A percentile compares a stretch with the other conserved stretches of the same genome.
These are phyloP conservation scores for Rachycentron canadum DNA, from an alignment of 2,797 vertebrate species.

Conservation along the genomic window DNA sequence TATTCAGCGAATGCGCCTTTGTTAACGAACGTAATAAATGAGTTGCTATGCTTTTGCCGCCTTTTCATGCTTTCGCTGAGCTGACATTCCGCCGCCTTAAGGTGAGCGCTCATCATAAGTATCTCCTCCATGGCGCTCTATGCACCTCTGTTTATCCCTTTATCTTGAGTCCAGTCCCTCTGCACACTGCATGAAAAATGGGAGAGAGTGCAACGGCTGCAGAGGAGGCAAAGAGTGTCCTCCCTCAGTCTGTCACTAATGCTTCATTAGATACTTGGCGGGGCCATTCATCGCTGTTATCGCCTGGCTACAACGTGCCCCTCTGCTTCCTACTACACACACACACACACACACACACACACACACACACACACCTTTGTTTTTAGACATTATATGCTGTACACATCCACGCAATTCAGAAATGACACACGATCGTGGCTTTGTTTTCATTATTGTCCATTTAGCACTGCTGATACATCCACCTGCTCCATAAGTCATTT, in stretches of 20 bases:
- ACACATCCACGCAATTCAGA: slow-evolving; percentile 13
- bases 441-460: slow-evolving; percentile 23
- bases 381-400: slow-evolving; percentile 15
- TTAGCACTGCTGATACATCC: slow-evolving; percentile 47
- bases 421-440: slow-evolving; percentile 23
- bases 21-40: slow-evolving; percentile 73
- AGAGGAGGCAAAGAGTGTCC: slow-evolving; percentile 52
- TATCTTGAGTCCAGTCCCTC: slow-evolving; percentile 55
- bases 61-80: slow-evolving; percentile 57
- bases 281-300: slow-evolving; percentile 78
- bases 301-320: slow-evolving; percentile 55
- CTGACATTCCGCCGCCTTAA: slow-evolving; percentile 53
- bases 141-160: slow-evolving; percentile 56
- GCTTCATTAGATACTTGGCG: slow-evolving; percentile 75
- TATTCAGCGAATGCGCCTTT: slow-evolving; percentile 53
- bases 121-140: slow-evolving; percentile 26
- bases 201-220: slow-evolving; percentile 41
- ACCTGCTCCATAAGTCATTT: slow-evolving; percentile 33
- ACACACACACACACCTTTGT: slow-evolving; percentile 16
- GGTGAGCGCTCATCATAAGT: slow-evolving; percentile 36
- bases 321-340: slow-evolving; percentile 18
- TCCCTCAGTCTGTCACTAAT: slow-evolving; percentile 73
- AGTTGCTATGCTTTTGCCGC: slow-evolving; percentile 37
- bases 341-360: slow-evolving; percentile 9
- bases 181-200: slow-evolving; percentile 64